These are phyloP conservation scores for Acinonyx jubatus DNA, from an alignment of 2,113 vertebrate species.

Conservation along the genomic window DNA sequence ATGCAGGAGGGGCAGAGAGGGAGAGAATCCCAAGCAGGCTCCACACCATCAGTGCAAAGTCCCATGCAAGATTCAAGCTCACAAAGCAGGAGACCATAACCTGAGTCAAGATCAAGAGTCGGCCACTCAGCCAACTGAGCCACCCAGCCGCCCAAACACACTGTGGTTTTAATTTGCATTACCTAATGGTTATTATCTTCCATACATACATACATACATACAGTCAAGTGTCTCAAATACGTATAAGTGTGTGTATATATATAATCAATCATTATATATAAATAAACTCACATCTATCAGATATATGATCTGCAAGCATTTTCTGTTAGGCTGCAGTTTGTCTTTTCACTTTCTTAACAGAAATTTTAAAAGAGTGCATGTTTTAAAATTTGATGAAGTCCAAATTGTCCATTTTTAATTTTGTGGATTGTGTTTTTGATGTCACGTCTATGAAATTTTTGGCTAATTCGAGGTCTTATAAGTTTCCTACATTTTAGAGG, in stretches of 20 bases:
- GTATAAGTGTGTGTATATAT: too few species aligned
- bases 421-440: background rate
- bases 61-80: too few species aligned
- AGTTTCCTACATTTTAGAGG: background rate
- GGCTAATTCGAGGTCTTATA: background rate
- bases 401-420: background rate
- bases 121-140: too few species aligned
- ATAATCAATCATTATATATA: background rate
- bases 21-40: too few species aligned
- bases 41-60: too few species aligned
- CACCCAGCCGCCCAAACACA: too few species aligned
- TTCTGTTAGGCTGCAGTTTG: background rate
- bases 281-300: background rate
- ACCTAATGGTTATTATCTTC: background rate
- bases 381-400: background rate
- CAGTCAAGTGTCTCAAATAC: background rate
- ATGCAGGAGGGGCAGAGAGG: too few species aligned
- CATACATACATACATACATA: background rate
- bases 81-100: too few species aligned
- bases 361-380: background rate
- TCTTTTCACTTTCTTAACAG: background rate
- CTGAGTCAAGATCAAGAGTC: too few species aligned
- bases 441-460: background rate
- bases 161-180: slow-evolving; percentile 9
- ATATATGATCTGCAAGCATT: background rate